These are phyloP conservation scores for Sphaerophoria rueppellii DNA, from an alignment of 2,888 invertebrate species.

Conservation along the genomic window DNA sequence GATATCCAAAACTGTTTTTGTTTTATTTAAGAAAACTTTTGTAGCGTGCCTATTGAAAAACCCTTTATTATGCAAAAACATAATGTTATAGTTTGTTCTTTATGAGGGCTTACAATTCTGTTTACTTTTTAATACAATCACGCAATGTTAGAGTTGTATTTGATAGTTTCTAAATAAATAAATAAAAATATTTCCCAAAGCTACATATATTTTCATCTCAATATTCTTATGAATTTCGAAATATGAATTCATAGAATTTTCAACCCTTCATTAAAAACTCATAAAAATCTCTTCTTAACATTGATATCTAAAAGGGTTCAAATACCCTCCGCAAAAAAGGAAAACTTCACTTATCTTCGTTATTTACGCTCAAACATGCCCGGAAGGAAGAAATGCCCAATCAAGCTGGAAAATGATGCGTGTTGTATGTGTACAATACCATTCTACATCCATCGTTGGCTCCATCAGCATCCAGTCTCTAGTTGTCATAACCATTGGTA, in stretches of 20 bases:
- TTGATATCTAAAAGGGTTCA: background rate
- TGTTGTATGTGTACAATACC: conserved; percentile 51
- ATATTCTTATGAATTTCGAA: background rate
- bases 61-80: too few species aligned
- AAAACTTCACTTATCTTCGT: conserved; percentile 42
- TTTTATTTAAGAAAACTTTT: too few species aligned
- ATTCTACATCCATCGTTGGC: conserved; percentile 23
- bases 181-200: too few species aligned
- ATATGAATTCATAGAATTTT: background rate
- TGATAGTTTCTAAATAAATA: too few species aligned
- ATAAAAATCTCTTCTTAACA: conserved; percentile 8
- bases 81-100: too few species aligned
- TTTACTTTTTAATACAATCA: too few species aligned
- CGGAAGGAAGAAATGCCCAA: conserved; percentile 62
- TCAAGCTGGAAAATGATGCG: conserved; percentile 67
- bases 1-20: too few species aligned
- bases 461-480: background rate
- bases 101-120: too few species aligned
- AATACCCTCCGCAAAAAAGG: conserved; percentile 1
- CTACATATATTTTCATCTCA: too few species aligned
- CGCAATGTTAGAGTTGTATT: too few species aligned
- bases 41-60: too few species aligned
- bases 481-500: background rate
- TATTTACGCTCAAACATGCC: conserved; percentile 62
- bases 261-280: conserved; percentile 4